Percentiles rank a stretch among this genome's conserved stretches.
phyloP scores from a whole-genome alignment of 2,888 invertebrate genomes.

The Amphipoea lucens region DNA sequence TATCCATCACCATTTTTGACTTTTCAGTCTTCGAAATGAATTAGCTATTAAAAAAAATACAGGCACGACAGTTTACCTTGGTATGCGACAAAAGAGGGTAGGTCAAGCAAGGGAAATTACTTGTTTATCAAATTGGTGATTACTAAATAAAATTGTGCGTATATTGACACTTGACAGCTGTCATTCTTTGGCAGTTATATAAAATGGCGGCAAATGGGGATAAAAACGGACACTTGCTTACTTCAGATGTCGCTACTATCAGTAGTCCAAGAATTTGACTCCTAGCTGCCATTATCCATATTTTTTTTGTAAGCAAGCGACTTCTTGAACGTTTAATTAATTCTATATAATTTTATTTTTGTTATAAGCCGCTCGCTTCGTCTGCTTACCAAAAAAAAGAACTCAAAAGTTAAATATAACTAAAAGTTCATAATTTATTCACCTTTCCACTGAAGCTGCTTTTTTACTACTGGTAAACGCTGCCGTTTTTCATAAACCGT shows the following conservation, averaged over 20 bases:
- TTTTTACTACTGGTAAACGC: no score
- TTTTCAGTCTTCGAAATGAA: background rate
- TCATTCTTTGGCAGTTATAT: background rate
- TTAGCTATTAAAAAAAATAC: background rate
- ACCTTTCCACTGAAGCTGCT: no score
- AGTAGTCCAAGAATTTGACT: background rate
- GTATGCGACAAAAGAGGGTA: no score
- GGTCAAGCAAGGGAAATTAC: background rate
- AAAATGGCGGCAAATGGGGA: background rate
- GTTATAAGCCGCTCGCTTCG: no score
- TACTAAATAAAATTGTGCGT: background rate
- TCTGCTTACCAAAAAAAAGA: no score
- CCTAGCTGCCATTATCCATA: no score
- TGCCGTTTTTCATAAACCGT: no score
- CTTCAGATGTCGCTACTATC: background rate
- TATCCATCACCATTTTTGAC: constrained; percentile 29
- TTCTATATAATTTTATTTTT: no score
- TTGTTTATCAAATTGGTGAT: background rate
- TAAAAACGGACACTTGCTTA: background rate
- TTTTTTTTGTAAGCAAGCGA: no score
- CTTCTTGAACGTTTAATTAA: no score
- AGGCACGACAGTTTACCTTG: background rate
- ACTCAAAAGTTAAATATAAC: no score
- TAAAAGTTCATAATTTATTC: no score
- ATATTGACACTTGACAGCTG: background rate